A percentile compares a stretch with the other conserved stretches of the same genome.
Conservation (phyloP, 53 echinoderm and acorn worm genomes). For the Apostichopus leukothele region DNA sequence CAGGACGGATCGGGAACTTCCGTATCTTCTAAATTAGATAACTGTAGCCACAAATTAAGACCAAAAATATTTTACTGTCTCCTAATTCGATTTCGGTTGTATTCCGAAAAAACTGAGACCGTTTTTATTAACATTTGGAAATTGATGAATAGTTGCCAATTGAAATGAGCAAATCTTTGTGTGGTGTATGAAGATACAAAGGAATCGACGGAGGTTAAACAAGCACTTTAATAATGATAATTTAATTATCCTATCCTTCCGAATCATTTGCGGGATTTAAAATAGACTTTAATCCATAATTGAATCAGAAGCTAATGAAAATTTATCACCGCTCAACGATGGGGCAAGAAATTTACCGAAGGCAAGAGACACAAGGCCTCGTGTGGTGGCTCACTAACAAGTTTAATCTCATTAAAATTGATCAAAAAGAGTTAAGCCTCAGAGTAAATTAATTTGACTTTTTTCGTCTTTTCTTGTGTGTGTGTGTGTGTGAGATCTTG, state of each 20-base stretch:
- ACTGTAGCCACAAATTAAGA: slow-evolving; percentile 2
- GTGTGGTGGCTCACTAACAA: slow-evolving; percentile 8
- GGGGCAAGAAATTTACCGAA: background rate
- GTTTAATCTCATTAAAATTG: slow-evolving; percentile 30
- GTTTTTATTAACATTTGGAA: background rate
- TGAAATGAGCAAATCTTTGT: slow-evolving; percentile 1
- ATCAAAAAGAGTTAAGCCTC: background rate
- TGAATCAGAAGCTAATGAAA: slow-evolving; percentile 12
- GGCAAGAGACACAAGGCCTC: slow-evolving; percentile 1
- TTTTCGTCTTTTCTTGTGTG: background rate
- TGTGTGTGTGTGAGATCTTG: background rate
- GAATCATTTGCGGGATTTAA: slow-evolving; percentile 27
- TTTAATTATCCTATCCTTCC: background rate
- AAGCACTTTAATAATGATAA: slow-evolving; percentile 11
- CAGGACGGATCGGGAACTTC: background rate
- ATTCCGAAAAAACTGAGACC: background rate
- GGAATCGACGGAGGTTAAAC: slow-evolving; percentile 16
- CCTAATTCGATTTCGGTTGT: background rate
- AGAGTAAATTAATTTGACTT: slow-evolving; percentile 5
- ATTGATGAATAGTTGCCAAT: background rate
- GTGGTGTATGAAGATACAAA: background rate
- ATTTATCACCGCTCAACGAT: slow-evolving; percentile 17
- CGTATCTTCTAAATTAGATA: background rate
- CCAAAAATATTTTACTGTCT: background rate
- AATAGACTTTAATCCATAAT: slow-evolving; percentile 29